Evolutionary conservation across 2,113 vertebrate species (phyloP).

Genomic region (Protobothrops mucrosquamatus): DNA sequence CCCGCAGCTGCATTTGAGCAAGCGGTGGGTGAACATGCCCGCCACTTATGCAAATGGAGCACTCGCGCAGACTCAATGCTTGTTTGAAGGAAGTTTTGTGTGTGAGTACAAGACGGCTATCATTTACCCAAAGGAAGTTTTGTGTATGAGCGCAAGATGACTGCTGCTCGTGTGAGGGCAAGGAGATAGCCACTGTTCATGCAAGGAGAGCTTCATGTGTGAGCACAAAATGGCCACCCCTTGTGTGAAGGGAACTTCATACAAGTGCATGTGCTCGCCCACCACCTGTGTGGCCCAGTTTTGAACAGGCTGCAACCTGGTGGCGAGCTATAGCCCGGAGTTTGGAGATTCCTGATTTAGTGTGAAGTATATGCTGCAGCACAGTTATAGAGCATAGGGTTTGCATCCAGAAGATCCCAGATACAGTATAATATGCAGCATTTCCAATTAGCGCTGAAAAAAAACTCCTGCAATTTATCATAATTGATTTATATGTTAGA

Average conservation of each 20-base stretch:
- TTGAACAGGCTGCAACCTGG: background rate
- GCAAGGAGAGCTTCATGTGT: background rate
- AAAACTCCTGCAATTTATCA: background rate
- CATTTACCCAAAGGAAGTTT: background rate
- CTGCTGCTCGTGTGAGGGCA: no score
- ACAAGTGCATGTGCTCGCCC: background rate
- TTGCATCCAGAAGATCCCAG: background rate
- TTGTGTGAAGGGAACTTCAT: no score
- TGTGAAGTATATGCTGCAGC: background rate
- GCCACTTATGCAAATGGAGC: no score
- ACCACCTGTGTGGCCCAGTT: background rate
- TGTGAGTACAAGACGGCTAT: no score
- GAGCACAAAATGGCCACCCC: rapidly evolving
- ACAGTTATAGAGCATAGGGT: background rate
- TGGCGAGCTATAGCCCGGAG: background rate
- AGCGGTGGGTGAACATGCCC: no score
- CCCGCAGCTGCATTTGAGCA: background rate
- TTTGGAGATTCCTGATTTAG: background rate
- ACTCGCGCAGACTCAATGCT: no score
- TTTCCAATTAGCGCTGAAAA: background rate
- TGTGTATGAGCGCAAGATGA: no score
- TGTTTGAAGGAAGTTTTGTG: no score
- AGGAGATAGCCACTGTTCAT: no score
- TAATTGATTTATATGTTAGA: background rate
- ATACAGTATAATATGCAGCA: background rate